These are phyloP conservation scores for Siphonodentalium dalli DNA, from an alignment of 2,888 invertebrate genomes.

Conservation along the genomic window DNA sequence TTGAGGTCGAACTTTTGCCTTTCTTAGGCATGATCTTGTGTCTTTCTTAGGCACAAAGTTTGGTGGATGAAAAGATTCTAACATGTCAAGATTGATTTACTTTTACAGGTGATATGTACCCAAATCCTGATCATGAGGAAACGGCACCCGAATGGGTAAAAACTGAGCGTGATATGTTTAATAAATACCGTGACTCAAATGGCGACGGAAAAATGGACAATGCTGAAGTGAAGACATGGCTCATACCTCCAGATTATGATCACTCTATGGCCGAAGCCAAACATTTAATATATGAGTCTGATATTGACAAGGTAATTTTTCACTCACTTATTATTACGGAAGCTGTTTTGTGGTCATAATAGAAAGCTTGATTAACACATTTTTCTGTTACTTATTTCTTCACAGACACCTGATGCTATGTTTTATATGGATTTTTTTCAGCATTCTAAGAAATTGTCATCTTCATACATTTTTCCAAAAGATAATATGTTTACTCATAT, in stretches of 20 bases:
- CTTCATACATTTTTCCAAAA: too few species aligned
- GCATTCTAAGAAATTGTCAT: too few species aligned
- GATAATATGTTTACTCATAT: too few species aligned
- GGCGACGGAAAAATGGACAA: slow-evolving; percentile 85
- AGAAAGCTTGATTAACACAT: too few species aligned
- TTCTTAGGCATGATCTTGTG: too few species aligned
- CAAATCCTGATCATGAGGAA: slow-evolving; percentile 65
- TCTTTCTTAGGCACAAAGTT: too few species aligned
- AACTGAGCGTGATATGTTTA: slow-evolving; percentile 91
- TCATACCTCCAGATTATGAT: slow-evolving; percentile 94
- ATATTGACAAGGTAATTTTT: slow-evolving; percentile 75
- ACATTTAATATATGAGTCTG: slow-evolving; percentile 94
- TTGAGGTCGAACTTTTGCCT: too few species aligned
- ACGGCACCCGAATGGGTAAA: slow-evolving; percentile 93
- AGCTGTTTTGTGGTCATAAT: slow-evolving; percentile 1
- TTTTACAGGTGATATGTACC: slow-evolving; percentile 83
- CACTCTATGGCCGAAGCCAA: slow-evolving; percentile 95
- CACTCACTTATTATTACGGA: neutral
- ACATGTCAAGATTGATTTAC: too few species aligned
- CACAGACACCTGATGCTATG: too few species aligned
- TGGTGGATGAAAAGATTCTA: too few species aligned
- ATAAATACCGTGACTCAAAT: slow-evolving; percentile 81
- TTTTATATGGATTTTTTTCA: too few species aligned
- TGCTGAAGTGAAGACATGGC: slow-evolving; percentile 85
- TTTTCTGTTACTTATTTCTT: too few species aligned